Evolutionary conservation across 30 jellyfish, hydroid and myxozoan species (phyloP).

Genomic region (Hydractinia symbiolongicarpus): DNA sequence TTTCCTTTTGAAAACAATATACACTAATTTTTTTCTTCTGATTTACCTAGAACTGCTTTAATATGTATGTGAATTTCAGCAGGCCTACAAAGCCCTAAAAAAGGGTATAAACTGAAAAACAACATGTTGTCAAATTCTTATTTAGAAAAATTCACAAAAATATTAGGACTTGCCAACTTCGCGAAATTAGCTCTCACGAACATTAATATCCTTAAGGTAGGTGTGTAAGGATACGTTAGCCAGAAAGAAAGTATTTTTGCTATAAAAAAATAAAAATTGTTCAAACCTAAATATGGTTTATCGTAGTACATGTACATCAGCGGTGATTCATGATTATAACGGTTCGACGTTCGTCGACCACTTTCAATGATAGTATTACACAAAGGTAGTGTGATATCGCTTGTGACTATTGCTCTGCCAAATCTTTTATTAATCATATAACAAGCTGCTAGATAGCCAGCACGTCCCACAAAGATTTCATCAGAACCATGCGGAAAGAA

Average conservation of each 20-base stretch:
- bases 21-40: too few relatives aligned
- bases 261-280: neutral
- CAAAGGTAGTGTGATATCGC: slow-evolving; percentile 60
- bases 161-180: too few relatives aligned
- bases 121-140: too few relatives aligned
- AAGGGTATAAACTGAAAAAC: too few relatives aligned
- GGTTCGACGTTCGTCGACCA: slow-evolving; percentile 70
- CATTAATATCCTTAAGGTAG: too few relatives aligned
- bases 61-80: too few relatives aligned
- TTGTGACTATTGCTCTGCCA: slow-evolving; percentile 44
- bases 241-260: too few relatives aligned
- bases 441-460: slow-evolving; percentile 94
- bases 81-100: too few relatives aligned
- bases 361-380: slow-evolving; percentile 78
- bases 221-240: neutral
- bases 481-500: slow-evolving; percentile 89
- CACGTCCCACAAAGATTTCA: slow-evolving; percentile 94
- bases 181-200: too few relatives aligned
- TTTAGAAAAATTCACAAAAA: too few relatives aligned
- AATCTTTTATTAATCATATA: slow-evolving; percentile 57
- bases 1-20: too few relatives aligned
- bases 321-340: slow-evolving; percentile 64
- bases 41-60: too few relatives aligned
- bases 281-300: slow-evolving; percentile 69
- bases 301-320: slow-evolving; percentile 77